Conservation (phyloP, 2,797 vertebrate genomes). For the Crocodylus rhombifer region DNA sequence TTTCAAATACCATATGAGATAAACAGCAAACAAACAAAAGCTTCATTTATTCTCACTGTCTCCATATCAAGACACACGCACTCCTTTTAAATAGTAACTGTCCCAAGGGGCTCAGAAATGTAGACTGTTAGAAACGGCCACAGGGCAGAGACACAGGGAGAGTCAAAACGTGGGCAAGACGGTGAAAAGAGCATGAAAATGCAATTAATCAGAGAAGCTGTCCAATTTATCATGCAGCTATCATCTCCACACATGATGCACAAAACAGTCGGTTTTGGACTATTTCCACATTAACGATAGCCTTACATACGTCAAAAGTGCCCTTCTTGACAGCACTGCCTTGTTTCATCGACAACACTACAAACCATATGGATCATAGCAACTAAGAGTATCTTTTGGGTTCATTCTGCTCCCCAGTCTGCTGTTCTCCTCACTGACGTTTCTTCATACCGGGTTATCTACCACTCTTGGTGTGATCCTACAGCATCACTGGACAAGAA, state of each 20-base stretch:
- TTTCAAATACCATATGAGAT: not conserved
- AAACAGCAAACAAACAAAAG: not conserved
- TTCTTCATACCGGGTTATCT: not conserved
- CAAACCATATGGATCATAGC: not conserved
- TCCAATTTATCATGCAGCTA: not conserved
- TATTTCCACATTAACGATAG: not conserved
- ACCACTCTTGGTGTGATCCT: not conserved
- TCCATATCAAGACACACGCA: not conserved
- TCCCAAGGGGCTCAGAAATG: fast-evolving
- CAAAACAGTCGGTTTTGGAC: not conserved
- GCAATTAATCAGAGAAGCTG: not conserved
- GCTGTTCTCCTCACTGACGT: not conserved
- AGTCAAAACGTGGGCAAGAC: not conserved
- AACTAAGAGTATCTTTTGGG: not conserved
- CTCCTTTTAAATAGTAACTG: not conserved
- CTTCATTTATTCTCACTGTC: not conserved
- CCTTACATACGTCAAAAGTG: not conserved
- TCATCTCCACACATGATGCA: not conserved
- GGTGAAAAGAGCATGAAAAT: not conserved
- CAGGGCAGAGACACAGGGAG: not conserved
- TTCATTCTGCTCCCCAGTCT: not conserved
- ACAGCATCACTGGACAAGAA: not conserved
- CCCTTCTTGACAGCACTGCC: not conserved
- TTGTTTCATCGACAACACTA: not conserved
- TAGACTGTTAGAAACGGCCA: not conserved